These are phyloP conservation scores for Chloroceryle inda DNA, from an alignment of 2,797 vertebrate genomes.

Conservation along the genomic window DNA sequence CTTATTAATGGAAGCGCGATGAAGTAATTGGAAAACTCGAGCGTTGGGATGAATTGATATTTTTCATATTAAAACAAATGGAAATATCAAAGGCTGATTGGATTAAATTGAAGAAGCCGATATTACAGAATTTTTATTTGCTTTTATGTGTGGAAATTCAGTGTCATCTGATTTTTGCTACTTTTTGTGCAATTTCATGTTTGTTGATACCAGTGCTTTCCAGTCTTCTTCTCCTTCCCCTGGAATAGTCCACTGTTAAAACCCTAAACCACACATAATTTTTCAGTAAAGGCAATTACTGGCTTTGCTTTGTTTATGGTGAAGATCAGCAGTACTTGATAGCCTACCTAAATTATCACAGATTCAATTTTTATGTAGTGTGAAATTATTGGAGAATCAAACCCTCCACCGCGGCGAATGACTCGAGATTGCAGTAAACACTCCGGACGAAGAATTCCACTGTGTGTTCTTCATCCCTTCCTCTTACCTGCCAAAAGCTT, in stretches of 20 bases:
- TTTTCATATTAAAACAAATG: conserved; percentile 30
- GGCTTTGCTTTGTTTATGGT: conserved; percentile 48
- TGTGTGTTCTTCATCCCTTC: neutral
- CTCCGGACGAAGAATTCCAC: neutral
- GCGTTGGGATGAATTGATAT: neutral
- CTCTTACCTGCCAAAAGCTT: neutral
- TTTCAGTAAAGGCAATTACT: conserved; percentile 50
- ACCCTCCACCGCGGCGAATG: neutral
- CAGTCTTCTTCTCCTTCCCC: conserved; percentile 4
- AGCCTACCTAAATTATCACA: conserved; percentile 28
- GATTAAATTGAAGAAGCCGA: conserved; percentile 1
- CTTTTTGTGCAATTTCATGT: neutral
- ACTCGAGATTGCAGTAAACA: conserved; percentile 22
- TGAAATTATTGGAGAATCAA: conserved; percentile 45
- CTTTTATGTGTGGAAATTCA: conserved; percentile 16
- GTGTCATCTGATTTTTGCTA: neutral
- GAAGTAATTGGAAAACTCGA: neutral
- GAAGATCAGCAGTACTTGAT: conserved; percentile 11
- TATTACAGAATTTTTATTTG: neutral
- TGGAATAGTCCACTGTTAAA: neutral
- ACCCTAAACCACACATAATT: conserved; percentile 3
- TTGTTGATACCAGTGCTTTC: neutral
- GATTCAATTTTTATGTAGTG: conserved; percentile 37
- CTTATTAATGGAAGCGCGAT: neutral
- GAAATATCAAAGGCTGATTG: neutral